Conservation (phyloP, 2,113 vertebrate species). For the Sprattus sprattus region DNA sequence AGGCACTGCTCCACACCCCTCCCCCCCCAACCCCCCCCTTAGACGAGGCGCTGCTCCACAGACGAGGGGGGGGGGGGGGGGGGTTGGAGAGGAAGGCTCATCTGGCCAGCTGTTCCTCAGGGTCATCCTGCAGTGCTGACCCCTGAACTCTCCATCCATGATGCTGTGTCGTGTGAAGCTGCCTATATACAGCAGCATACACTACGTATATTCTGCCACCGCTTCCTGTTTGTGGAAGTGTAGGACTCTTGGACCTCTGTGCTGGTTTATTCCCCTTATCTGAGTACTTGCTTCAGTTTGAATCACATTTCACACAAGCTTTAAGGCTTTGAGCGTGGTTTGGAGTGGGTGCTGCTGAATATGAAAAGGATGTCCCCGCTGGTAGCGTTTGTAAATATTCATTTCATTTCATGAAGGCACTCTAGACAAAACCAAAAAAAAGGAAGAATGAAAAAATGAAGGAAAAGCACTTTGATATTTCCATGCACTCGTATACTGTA, state of each 20-base stretch:
- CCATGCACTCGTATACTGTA: constrained; percentile 57
- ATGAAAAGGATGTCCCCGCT: background rate
- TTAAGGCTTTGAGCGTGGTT: constrained; percentile 14
- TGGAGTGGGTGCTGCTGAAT: background rate
- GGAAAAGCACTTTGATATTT: constrained; percentile 71
- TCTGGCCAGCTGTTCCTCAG: too few relatives aligned
- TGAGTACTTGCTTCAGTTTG: background rate
- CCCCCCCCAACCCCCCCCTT: constrained; percentile 59
- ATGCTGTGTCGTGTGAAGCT: background rate
- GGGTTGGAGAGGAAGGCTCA: background rate
- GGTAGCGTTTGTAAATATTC: background rate
- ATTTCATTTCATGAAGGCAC: constrained; percentile 57
- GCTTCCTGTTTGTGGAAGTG: background rate
- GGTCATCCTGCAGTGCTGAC: background rate
- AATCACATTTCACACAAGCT: constrained; percentile 15
- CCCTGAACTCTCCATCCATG: too few relatives aligned
- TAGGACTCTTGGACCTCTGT: background rate
- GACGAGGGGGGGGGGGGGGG: too few relatives aligned
- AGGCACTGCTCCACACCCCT: too few relatives aligned
- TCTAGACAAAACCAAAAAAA: constrained; percentile 64
- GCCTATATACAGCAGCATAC: background rate
- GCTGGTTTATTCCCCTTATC: background rate
- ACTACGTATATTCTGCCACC: background rate
- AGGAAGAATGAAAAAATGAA: constrained; percentile 58
- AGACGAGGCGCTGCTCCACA: too few relatives aligned